These are phyloP conservation scores for Araneus ventricosus DNA, from an alignment of 1,140 invertebrate genomes.

Conservation along the genomic window DNA sequence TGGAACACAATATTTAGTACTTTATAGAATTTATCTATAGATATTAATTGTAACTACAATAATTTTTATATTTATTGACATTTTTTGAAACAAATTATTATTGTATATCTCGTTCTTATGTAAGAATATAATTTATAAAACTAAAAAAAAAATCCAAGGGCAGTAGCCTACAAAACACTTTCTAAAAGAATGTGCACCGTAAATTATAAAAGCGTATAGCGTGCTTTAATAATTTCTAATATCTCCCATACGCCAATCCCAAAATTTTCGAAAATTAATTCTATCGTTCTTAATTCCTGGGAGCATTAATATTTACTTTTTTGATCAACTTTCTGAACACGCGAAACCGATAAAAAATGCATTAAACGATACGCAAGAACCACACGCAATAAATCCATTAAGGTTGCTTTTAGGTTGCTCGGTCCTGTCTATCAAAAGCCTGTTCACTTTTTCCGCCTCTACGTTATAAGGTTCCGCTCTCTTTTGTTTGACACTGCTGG, in stretches of 20 bases:
- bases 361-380: not conserved
- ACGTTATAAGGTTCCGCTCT: not conserved
- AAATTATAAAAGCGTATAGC: not conserved
- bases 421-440: not conserved
- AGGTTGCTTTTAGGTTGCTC: not conserved
- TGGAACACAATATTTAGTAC: too few relatives aligned
- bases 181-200: too few relatives aligned
- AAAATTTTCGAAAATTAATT: slow-evolving; percentile 10
- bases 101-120: too few relatives aligned
- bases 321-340: not conserved
- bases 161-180: too few relatives aligned
- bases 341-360: not conserved
- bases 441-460: not conserved
- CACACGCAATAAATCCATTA: slow-evolving; percentile 12
- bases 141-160: too few relatives aligned
- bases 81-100: too few relatives aligned
- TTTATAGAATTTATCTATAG: too few relatives aligned
- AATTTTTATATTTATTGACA: too few relatives aligned
- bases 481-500: not conserved
- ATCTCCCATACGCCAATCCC: not conserved
- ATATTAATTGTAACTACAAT: too few relatives aligned
- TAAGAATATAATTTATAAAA: too few relatives aligned
- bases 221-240: not conserved
- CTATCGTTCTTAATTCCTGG: not conserved
- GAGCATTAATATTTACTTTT: not conserved